These are phyloP conservation scores for Cotesia chilonis DNA, from an alignment of 1,140 invertebrate species.

Conservation along the genomic window DNA sequence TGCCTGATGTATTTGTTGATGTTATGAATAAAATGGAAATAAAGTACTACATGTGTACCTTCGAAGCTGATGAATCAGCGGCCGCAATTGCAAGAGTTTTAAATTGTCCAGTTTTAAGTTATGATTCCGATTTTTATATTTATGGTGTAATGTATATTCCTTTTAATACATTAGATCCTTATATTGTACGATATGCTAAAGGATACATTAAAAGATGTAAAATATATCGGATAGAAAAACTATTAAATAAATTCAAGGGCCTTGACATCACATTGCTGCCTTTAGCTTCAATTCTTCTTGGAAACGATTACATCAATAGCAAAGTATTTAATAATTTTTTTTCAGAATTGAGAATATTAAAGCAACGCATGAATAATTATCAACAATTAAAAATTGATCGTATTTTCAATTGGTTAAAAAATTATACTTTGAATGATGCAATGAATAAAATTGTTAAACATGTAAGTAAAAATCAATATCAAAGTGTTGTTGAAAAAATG, in stretches of 20 bases:
- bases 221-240: conserved; percentile 77
- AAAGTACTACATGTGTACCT: conserved; percentile 75
- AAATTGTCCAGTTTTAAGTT: conserved; percentile 85
- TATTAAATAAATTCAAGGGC: conserved; percentile 73
- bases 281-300: conserved; percentile 80
- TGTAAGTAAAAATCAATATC: conserved; percentile 67
- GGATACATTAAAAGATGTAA: conserved; percentile 69
- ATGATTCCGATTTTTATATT: conserved; percentile 92
- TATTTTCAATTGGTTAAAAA: conserved; percentile 77
- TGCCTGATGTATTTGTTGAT: conserved; percentile 77
- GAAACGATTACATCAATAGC: conserved; percentile 86
- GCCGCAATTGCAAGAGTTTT: conserved; percentile 79
- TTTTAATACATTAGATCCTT: conserved; percentile 71
- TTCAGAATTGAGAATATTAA: conserved; percentile 71
- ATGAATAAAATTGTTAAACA: conserved; percentile 72
- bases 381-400: conserved; percentile 73
- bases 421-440: conserved; percentile 75
- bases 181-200: conserved; percentile 40
- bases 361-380: conserved; percentile 66
- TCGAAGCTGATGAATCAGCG: conserved; percentile 88
- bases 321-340: conserved; percentile 77
- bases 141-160: conserved; percentile 85
- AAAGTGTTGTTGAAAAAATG: conserved; percentile 68
- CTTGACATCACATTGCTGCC: conserved; percentile 75
- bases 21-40: conserved; percentile 73